Evolutionary conservation across 2,113 vertebrate species (phyloP).

Genomic region (Eulemur macaco): DNA sequence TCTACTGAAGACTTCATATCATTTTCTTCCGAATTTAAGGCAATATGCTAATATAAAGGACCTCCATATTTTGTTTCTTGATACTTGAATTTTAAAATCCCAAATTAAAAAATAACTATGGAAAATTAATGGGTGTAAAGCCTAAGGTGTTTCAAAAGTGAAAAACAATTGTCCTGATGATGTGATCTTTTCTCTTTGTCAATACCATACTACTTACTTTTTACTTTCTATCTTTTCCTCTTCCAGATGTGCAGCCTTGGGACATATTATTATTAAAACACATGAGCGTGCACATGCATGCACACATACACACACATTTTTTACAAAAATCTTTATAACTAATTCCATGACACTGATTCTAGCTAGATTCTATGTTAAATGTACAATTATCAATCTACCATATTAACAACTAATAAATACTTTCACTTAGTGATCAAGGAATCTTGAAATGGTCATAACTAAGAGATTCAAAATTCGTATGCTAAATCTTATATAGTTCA

Average conservation of each 20-base stretch:
- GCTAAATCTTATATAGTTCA: background rate
- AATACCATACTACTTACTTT: background rate
- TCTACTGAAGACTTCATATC: background rate
- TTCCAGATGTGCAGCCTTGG: background rate
- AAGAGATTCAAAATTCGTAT: background rate
- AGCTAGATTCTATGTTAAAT: background rate
- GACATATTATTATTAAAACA: background rate
- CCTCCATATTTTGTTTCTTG: background rate
- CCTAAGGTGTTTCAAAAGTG: background rate
- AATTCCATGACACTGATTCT: background rate
- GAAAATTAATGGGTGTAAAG: background rate
- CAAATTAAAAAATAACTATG: background rate
- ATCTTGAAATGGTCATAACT: background rate
- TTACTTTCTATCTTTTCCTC: background rate
- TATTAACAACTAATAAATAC: background rate
- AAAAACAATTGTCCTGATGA: background rate
- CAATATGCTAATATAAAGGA: background rate
- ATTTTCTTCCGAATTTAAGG: background rate
- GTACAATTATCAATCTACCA: background rate
- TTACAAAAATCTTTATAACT: background rate
- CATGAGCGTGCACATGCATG: background rate
- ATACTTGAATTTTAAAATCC: background rate
- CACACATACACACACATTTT: background rate
- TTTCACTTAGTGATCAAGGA: background rate
- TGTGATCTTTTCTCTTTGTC: background rate